These are phyloP conservation scores for Drosophila siamana DNA, from an alignment of 2,888 invertebrate genomes.

Conservation along the genomic window DNA sequence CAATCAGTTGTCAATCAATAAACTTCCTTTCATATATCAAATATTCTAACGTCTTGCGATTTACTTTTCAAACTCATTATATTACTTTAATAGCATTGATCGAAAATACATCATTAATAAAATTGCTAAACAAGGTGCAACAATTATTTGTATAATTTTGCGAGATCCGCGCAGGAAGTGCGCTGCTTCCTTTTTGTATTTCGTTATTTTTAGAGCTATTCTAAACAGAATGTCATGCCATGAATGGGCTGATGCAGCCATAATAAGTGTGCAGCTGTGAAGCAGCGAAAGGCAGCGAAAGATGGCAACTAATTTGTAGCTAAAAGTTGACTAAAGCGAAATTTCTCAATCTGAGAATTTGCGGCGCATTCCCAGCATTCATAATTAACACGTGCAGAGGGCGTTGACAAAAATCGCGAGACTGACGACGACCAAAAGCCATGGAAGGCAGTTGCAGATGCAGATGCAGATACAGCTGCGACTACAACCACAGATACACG, in stretches of 20 bases:
- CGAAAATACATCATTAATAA: too few relatives aligned
- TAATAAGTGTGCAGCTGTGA: background rate
- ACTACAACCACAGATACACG: slow-evolving; percentile 6
- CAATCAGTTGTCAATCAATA: too few relatives aligned
- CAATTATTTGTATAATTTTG: background rate
- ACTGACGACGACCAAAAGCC: slow-evolving; percentile 31
- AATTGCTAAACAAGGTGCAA: too few relatives aligned
- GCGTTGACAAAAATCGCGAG: slow-evolving; percentile 59
- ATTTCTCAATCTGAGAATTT: slow-evolving; percentile 20
- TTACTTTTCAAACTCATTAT: too few relatives aligned
- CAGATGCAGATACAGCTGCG: slow-evolving; percentile 20
- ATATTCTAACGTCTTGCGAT: too few relatives aligned
- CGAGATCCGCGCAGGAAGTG: background rate
- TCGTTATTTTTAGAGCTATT: background rate
- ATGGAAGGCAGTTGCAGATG: slow-evolving; percentile 18
- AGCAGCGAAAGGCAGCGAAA: too few relatives aligned
- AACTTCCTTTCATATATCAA: too few relatives aligned
- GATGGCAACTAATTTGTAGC: slow-evolving; percentile 11
- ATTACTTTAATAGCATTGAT: too few relatives aligned
- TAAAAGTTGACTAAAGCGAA: slow-evolving; percentile 7
- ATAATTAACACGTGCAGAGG: slow-evolving; percentile 62
- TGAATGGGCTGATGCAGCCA: slow-evolving; percentile 10
- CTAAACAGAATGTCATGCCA: background rate
- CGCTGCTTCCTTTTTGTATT: background rate
- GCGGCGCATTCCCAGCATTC: slow-evolving; percentile 50